These are phyloP conservation scores for Upupa epops DNA, from an alignment of 2,113 vertebrate species.

Conservation along the genomic window DNA sequence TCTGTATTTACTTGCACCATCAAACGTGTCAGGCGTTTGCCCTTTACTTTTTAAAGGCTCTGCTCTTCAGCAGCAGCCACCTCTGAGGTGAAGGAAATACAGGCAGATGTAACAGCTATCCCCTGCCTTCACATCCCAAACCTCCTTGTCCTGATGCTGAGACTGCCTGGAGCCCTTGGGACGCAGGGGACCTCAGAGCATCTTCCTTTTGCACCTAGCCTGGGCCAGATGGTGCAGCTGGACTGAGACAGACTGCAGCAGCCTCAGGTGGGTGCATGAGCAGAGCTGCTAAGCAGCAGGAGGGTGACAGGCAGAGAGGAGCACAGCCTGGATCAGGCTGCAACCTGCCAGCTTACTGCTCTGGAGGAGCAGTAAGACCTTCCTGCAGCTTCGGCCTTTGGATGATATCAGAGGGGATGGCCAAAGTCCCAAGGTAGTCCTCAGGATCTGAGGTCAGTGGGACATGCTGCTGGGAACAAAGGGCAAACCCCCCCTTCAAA, in stretches of 20 bases:
- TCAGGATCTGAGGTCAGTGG: neutral
- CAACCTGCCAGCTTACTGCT: neutral
- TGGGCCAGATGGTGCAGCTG: neutral
- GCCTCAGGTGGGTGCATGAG: neutral
- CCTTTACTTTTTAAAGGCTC: neutral
- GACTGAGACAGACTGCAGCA: neutral
- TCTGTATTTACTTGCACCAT: neutral
- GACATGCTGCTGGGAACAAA: neutral
- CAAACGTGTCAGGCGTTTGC: neutral
- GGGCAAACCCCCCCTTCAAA: neutral
- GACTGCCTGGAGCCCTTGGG: neutral
- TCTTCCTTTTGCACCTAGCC: neutral
- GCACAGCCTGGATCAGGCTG: neutral
- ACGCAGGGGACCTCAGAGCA: neutral
- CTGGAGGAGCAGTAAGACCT: neutral
- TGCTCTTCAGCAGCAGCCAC: neutral
- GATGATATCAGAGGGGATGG: neutral
- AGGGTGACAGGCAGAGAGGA: neutral
- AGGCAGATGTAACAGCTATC: neutral
- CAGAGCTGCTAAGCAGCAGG: neutral
- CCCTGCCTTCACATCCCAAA: neutral
- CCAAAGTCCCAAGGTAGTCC: neutral
- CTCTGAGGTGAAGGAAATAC: neutral
- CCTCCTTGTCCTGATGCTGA: neutral
- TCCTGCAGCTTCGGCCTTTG: neutral